These are phyloP conservation scores for Chlamydotis undulata DNA, from an alignment of 2,113 vertebrate genomes.

Conservation along the genomic window DNA sequence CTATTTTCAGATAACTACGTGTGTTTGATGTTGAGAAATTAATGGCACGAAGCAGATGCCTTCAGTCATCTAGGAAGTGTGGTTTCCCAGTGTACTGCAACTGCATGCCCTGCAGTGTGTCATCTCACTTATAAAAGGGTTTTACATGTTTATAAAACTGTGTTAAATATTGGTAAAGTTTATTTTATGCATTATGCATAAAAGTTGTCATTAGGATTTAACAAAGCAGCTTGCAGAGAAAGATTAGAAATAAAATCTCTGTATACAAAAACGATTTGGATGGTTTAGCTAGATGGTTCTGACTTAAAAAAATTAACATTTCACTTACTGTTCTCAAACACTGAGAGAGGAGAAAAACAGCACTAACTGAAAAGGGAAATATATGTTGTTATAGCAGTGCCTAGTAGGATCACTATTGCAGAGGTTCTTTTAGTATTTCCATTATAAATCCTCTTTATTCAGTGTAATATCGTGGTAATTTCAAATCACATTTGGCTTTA, in stretches of 20 bases:
- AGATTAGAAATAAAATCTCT: conserved; percentile 82
- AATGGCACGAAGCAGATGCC: conserved; percentile 52
- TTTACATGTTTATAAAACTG: conserved; percentile 76
- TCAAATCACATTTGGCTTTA: conserved; percentile 56
- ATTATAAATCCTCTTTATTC: conserved; percentile 62
- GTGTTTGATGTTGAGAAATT: conserved; percentile 57
- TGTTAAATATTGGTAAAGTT: conserved; percentile 80
- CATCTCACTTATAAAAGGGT: conserved; percentile 69
- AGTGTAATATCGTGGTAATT: conserved; percentile 48
- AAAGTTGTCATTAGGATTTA: conserved; percentile 82
- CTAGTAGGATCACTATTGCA: conserved; percentile 16
- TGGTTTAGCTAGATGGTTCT: conserved; percentile 76
- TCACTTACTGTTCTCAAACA: conserved; percentile 67
- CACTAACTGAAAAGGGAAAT: conserved; percentile 48
- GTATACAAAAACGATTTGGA: conserved; percentile 77
- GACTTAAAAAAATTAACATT: conserved; percentile 74
- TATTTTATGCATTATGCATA: conserved; percentile 83
- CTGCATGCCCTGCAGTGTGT: conserved; percentile 57
- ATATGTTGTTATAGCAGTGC: conserved; percentile 4
- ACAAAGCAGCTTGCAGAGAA: conserved; percentile 81
- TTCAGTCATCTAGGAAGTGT: conserved; percentile 29
- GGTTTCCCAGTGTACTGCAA: conserved; percentile 34
- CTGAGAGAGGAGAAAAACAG: conserved; percentile 50
- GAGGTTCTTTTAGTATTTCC: conserved; percentile 48
- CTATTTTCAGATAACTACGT: conserved; percentile 50